These are phyloP conservation scores for Agrilus cyanescens DNA, from an alignment of 2,888 invertebrate genomes.

Conservation along the genomic window DNA sequence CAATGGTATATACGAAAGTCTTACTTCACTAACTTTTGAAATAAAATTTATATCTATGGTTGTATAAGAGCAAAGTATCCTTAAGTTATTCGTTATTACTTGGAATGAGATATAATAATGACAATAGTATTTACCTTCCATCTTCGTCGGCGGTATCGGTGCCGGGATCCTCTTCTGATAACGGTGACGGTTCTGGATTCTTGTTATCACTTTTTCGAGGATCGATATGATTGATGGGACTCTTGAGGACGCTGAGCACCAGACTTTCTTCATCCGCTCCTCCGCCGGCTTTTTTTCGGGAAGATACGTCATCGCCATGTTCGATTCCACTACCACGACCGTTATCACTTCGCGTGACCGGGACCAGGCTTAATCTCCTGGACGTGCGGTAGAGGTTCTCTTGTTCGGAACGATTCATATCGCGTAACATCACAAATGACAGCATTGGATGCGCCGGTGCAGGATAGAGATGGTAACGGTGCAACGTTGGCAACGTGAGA, in stretches of 20 bases:
- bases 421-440: constrained; percentile 36
- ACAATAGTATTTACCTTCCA: constrained; percentile 25
- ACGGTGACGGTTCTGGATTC: constrained; percentile 31
- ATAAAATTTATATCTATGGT: too few species aligned
- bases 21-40: too few species aligned
- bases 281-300: constrained; percentile 10
- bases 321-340: too few species aligned
- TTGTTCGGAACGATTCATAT: constrained; percentile 53
- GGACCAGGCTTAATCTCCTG: constrained; percentile 42
- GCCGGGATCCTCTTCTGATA: constrained; percentile 33
- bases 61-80: too few species aligned
- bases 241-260: constrained; percentile 47
- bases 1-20: too few species aligned
- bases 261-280: constrained; percentile 35
- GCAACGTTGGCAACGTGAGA: too few species aligned
- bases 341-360: constrained; percentile 21
- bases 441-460: constrained; percentile 31
- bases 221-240: constrained; percentile 40
- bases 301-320: constrained; percentile 17
- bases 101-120: too few species aligned
- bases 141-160: constrained; percentile 22
- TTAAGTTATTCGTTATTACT: too few species aligned
- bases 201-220: constrained; percentile 27
- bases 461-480: constrained; percentile 10
- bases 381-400: constrained; percentile 50